Conservation (phyloP, 2,113 vertebrate species). For the Sinocyclocheilus anophthalmus region DNA sequence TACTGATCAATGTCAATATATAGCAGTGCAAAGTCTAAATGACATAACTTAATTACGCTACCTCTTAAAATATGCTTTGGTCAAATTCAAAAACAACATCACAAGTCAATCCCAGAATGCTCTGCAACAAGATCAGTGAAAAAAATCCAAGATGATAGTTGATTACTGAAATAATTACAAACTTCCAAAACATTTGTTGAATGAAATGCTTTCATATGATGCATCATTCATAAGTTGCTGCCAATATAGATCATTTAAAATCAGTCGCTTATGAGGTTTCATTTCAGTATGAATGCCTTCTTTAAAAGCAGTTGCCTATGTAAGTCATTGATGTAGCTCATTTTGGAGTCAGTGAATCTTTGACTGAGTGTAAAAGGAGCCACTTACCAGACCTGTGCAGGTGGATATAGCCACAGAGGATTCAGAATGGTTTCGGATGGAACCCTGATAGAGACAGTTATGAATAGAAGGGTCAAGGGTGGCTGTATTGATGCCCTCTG, state of each 20-base stretch:
- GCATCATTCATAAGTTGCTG: neutral
- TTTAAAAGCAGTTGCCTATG: neutral
- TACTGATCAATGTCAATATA: neutral
- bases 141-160: neutral
- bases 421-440: conserved; percentile 85
- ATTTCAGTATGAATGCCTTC: neutral
- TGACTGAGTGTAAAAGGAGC: conserved; percentile 47
- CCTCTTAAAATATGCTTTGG: neutral
- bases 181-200: neutral
- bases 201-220: neutral
- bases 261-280: neutral
- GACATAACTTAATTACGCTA: neutral
- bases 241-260: neutral
- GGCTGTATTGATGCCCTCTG: conserved; percentile 78
- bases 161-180: neutral
- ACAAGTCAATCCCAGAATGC: neutral
- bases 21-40: neutral
- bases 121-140: neutral
- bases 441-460: conserved; percentile 94
- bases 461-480: conserved; percentile 70
- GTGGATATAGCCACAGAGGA: conserved; percentile 92
- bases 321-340: neutral
- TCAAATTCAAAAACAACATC: neutral
- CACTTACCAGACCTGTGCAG: conserved; percentile 93
- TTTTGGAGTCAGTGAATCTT: conserved; percentile 35